A percentile compares a stretch with the other conserved stretches of the same genome.
These are phyloP conservation scores for Drosophila aff. DNA, from an alignment of 1,140 invertebrate genomes.

Conservation along the genomic window DNA sequence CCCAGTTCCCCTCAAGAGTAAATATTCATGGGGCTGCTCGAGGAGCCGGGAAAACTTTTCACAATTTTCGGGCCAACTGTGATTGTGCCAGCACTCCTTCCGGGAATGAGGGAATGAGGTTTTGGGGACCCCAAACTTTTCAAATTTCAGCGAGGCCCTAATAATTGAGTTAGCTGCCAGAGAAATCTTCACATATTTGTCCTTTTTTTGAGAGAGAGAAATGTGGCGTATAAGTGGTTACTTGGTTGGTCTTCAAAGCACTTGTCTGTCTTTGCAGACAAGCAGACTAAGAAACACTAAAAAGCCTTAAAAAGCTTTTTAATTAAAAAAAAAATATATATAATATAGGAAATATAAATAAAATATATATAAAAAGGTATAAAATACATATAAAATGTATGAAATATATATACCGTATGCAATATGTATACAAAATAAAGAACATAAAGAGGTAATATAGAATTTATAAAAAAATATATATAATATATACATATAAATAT, in stretches of 20 bases:
- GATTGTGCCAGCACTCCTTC: constrained; percentile 13
- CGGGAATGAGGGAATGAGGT: background rate
- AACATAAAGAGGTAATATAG: no score
- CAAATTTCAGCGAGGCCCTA: constrained; percentile 22
- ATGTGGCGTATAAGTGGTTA: background rate
- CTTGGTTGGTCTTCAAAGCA: background rate
- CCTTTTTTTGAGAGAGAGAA: background rate
- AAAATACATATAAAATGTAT: no score
- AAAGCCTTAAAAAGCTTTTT: background rate
- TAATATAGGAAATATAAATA: no score
- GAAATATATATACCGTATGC: no score
- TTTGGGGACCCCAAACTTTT: constrained; percentile 20
- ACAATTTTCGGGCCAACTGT: constrained; percentile 49
- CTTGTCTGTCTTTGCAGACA: background rate
- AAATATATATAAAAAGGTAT: no score
- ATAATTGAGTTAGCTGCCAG: constrained; percentile 37
- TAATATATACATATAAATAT: no score
- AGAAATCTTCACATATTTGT: constrained; percentile 5
- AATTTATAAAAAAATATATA: no score
- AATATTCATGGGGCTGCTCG: constrained; percentile 39
- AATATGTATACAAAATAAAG: no score
- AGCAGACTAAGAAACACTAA: background rate
- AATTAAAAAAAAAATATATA: no score
- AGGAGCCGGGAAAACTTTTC: constrained; percentile 16
- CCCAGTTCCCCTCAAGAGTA: constrained; percentile 1